These are phyloP conservation scores for Apostichopus japonicus DNA, from an alignment of 35 echinoderm and acorn worm species.

Conservation along the genomic window DNA sequence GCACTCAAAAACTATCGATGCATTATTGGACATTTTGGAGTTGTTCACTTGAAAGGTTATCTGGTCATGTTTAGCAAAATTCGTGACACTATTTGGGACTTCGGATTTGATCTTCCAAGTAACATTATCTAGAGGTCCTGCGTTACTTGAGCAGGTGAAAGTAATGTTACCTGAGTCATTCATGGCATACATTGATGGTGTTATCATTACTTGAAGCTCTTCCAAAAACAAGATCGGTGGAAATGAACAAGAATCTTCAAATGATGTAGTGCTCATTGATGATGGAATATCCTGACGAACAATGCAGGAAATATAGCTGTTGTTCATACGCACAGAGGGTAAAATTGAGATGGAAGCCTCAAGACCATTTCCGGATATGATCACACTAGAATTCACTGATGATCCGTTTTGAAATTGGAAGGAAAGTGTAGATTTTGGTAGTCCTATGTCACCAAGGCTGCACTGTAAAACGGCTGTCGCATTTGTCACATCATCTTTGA, in stretches of 20 bases:
- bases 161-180: background rate
- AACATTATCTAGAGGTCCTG: background rate
- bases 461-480: background rate
- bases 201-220: background rate
- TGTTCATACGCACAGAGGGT: background rate
- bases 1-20: background rate
- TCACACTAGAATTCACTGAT: background rate
- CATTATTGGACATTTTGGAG: background rate
- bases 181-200: background rate
- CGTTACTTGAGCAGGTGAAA: background rate
- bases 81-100: background rate
- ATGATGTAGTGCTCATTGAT: background rate
- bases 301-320: background rate
- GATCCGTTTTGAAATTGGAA: background rate
- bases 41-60: background rate
- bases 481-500: too few species aligned
- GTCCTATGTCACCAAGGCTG: background rate
- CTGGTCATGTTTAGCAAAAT: background rate
- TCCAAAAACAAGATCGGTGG: conserved; percentile 2
- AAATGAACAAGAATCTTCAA: background rate
- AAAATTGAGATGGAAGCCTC: background rate
- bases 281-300: background rate
- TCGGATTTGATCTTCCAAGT: background rate
- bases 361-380: too few species aligned
- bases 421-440: background rate